A percentile compares a stretch with the other conserved stretches of the same genome.
Evolutionary conservation across 2,888 invertebrate genomes (phyloP).

Genomic region (Drosophila kambysellisi): DNA sequence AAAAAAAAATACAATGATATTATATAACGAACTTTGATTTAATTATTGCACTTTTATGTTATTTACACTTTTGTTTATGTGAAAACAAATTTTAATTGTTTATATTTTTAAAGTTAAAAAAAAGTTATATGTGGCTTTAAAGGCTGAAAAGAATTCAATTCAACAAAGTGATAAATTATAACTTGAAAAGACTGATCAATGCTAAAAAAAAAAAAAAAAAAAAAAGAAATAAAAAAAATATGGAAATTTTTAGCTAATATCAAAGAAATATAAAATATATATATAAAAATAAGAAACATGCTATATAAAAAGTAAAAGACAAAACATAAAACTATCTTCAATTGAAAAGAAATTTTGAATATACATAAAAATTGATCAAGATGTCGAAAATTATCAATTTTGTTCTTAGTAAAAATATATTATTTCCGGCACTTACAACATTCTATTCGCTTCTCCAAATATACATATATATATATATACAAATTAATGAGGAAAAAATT

Average conservation of each 20-base stretch:
- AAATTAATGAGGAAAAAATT: neutral
- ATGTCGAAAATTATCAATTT: slow-evolving; percentile 7
- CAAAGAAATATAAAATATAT: slow-evolving; percentile 22
- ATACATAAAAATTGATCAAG: slow-evolving; percentile 9
- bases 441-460: neutral
- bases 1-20: slow-evolving; percentile 42
- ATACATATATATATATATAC: neutral
- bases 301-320: slow-evolving; percentile 10
- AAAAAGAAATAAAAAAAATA: slow-evolving; percentile 16
- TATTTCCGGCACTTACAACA: neutral
- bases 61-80: slow-evolving; percentile 70
- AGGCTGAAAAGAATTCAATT: slow-evolving; percentile 25
- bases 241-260: slow-evolving; percentile 10
- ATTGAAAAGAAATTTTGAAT: slow-evolving; percentile 13
- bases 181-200: slow-evolving; percentile 50
- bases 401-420: slow-evolving; percentile 2
- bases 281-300: slow-evolving; percentile 17
- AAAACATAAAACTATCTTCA: slow-evolving; percentile 2
- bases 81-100: slow-evolving; percentile 65
- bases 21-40: slow-evolving; percentile 62
- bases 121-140: slow-evolving; percentile 11
- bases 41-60: slow-evolving; percentile 75
- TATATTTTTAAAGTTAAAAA: slow-evolving; percentile 53
- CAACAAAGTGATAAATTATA: slow-evolving; percentile 44
- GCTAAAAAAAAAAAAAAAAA: slow-evolving; percentile 10